Conservation (phyloP, 2,797 vertebrate genomes). For the Oceanodroma leucorhoa region DNA sequence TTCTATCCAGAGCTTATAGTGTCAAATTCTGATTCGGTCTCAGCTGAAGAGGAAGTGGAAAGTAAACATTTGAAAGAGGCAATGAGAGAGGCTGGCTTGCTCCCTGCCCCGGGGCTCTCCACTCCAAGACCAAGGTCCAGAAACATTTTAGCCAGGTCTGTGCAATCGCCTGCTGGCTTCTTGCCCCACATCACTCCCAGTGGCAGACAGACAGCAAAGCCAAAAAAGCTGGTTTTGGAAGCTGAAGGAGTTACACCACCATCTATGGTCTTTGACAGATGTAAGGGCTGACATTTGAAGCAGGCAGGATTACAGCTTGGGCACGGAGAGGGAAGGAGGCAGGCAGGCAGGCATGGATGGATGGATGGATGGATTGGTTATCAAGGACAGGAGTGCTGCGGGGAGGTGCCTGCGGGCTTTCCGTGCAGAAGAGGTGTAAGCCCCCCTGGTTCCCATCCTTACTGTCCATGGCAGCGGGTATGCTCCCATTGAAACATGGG, state of each 20-base stretch:
- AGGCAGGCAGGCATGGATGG: too few species aligned
- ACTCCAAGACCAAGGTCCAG: not conserved
- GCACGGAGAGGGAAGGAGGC: not conserved
- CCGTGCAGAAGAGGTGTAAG: not conserved
- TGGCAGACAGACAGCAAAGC: not conserved
- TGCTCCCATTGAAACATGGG: not conserved
- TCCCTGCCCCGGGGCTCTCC: not conserved
- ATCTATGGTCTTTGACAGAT: not conserved
- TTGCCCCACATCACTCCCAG: not conserved
- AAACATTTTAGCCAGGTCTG: not conserved
- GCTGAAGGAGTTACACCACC: not conserved
- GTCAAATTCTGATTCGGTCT: not conserved
- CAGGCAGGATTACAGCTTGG: not conserved
- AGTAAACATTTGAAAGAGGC: not conserved
- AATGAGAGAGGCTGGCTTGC: not conserved
- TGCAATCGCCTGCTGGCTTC: not conserved
- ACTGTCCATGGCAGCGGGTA: rapidly evolving
- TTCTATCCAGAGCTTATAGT: not conserved
- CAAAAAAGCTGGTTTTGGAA: not conserved
- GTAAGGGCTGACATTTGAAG: not conserved
- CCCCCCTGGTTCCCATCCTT: not conserved
- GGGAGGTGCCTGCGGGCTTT: not conserved
- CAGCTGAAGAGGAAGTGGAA: not conserved
- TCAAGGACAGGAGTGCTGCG: not conserved
- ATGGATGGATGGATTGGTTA: not conserved